Evolutionary conservation across 2,113 vertebrate species (phyloP).

Genomic region (Sinocyclocheilus grahami): DNA sequence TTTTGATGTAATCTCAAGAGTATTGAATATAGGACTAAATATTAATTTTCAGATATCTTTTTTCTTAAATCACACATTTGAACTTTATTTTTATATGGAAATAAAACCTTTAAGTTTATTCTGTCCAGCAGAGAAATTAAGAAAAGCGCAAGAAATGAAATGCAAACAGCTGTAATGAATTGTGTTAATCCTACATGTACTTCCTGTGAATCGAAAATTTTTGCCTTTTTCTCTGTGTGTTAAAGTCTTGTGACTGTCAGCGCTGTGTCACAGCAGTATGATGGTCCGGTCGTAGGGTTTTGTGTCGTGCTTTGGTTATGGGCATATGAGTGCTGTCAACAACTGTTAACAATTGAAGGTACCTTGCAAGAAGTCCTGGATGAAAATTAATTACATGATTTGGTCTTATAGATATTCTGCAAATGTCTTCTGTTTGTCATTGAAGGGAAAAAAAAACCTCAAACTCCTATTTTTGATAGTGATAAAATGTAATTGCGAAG

Average conservation of each 20-base stretch:
- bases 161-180: slow-evolving; percentile 68
- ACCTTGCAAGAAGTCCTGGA: slow-evolving; percentile 72
- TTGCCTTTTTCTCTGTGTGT: slow-evolving; percentile 73
- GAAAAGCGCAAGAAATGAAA: slow-evolving; percentile 62
- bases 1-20: slow-evolving; percentile 66
- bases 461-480: slow-evolving; percentile 93
- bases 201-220: slow-evolving; percentile 74
- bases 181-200: slow-evolving; percentile 72
- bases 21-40: slow-evolving; percentile 63
- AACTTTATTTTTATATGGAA: slow-evolving; percentile 75
- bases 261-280: slow-evolving; percentile 56
- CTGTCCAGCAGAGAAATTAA: slow-evolving; percentile 71
- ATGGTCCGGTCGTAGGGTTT: slow-evolving; percentile 67
- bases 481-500: slow-evolving; percentile 72
- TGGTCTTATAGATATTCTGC: slow-evolving; percentile 73
- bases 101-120: slow-evolving; percentile 70
- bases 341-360: slow-evolving; percentile 66
- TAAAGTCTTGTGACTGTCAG: slow-evolving; percentile 67
- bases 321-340: slow-evolving; percentile 63
- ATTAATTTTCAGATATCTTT: slow-evolving; percentile 61
- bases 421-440: slow-evolving; percentile 86
- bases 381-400: slow-evolving; percentile 73
- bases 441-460: slow-evolving; percentile 74
- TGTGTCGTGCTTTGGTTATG: slow-evolving; percentile 69
- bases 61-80: slow-evolving; percentile 71